These are phyloP conservation scores for Melieria omissa DNA, from an alignment of 2,888 invertebrate genomes.

Conservation along the genomic window DNA sequence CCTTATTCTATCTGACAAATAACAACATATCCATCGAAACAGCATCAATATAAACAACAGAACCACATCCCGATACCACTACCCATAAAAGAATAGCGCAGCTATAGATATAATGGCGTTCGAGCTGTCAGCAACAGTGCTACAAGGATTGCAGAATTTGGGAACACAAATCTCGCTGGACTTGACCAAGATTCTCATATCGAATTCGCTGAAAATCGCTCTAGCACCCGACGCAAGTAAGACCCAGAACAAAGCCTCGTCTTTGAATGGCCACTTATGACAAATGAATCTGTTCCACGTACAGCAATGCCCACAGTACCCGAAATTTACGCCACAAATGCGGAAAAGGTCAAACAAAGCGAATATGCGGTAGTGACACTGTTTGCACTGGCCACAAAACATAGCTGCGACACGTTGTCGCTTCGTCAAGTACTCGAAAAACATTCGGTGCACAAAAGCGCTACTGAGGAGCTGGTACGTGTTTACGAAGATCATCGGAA, in stretches of 20 bases:
- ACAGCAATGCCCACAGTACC: constrained; percentile 64
- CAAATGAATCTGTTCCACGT: background rate
- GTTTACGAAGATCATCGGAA: constrained; percentile 61
- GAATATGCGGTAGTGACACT: constrained; percentile 64
- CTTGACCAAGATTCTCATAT: constrained; percentile 60
- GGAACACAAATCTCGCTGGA: constrained; percentile 56
- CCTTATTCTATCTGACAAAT: too few relatives aligned
- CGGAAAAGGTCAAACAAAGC: constrained; percentile 63
- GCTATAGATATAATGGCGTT: constrained; percentile 36
- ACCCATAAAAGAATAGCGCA: too few relatives aligned
- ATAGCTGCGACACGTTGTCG: constrained; percentile 54
- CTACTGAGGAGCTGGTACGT: constrained; percentile 59
- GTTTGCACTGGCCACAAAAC: constrained; percentile 60
- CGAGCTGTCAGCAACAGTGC: constrained; percentile 55
- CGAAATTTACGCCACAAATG: constrained; percentile 64
- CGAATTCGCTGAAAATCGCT: constrained; percentile 62
- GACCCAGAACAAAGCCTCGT: constrained; percentile 28
- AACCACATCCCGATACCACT: too few relatives aligned
- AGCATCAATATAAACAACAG: too few relatives aligned
- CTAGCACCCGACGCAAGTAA: constrained; percentile 64
- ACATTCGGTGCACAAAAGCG: constrained; percentile 49
- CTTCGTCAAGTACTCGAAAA: constrained; percentile 58
- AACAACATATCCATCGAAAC: too few relatives aligned
- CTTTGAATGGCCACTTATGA: background rate
- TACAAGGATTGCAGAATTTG: constrained; percentile 60